These are phyloP conservation scores for Rhopalosiphum maidis DNA, from an alignment of 1,140 invertebrate genomes.

Conservation along the genomic window DNA sequence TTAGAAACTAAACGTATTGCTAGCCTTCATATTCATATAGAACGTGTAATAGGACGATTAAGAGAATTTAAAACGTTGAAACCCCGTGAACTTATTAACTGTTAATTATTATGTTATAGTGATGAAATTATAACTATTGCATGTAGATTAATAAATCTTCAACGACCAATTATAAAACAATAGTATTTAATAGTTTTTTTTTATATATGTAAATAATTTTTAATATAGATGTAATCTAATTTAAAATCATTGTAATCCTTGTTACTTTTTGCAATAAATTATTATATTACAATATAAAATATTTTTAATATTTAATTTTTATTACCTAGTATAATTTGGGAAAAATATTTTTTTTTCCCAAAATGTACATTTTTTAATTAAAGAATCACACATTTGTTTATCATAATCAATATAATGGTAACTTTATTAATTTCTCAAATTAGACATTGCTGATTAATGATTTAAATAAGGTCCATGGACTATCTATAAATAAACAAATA, in stretches of 20 bases:
- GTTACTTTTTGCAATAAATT: not conserved
- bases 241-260: not conserved
- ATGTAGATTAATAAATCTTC: not conserved
- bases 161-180: not conserved
- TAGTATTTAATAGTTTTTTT: not conserved
- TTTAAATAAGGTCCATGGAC: too few species aligned
- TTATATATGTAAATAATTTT: not conserved
- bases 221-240: not conserved
- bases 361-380: not conserved
- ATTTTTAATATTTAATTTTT: not conserved
- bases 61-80: too few species aligned
- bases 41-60: not conserved
- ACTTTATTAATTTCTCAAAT: too few species aligned
- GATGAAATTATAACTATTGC: not conserved
- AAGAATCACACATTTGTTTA: too few species aligned
- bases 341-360: not conserved
- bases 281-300: not conserved
- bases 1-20: too few species aligned
- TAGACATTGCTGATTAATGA: too few species aligned
- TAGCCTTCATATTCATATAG: not conserved
- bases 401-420: too few species aligned
- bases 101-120: too few species aligned
- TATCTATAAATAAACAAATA: too few species aligned
- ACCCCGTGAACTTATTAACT: too few species aligned
- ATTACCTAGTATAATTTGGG: not conserved